phyloP scores from a whole-genome alignment of 2,113 vertebrate genomes.

The Aythya baeri region DNA sequence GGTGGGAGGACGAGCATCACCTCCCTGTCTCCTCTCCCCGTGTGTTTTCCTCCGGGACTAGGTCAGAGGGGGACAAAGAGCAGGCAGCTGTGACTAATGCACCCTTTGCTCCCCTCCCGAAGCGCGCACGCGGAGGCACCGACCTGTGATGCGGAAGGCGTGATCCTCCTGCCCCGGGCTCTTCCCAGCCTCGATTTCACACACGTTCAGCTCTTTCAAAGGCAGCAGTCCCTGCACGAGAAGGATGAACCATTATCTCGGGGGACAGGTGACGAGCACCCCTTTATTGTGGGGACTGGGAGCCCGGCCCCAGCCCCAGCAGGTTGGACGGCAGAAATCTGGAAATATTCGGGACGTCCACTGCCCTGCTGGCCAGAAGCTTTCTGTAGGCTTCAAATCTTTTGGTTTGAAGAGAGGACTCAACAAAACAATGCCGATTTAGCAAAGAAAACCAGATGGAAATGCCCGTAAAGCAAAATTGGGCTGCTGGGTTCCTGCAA shows the following conservation, averaged over 20 bases:
- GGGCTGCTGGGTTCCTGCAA: background rate
- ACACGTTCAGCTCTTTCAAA: conserved; percentile 85
- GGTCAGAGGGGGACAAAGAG: background rate
- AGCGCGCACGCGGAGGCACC: background rate
- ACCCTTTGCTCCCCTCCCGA: background rate
- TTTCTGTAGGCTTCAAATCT: background rate
- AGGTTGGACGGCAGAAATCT: background rate
- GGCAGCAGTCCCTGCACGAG: conserved; percentile 87
- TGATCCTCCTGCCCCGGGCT: conserved; percentile 76
- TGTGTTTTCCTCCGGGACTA: background rate
- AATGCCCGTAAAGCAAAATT: fast-evolving
- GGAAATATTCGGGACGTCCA: background rate
- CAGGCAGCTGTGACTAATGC: background rate
- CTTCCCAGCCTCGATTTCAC: conserved; percentile 73
- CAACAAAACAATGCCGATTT: background rate
- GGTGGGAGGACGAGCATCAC: background rate
- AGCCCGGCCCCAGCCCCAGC: background rate
- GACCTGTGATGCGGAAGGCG: conserved; percentile 91
- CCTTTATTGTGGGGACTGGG: background rate
- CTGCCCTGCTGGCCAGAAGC: background rate
- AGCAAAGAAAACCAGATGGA: background rate
- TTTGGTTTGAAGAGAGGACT: background rate
- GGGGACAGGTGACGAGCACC: background rate
- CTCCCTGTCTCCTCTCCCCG: background rate
- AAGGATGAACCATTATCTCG: background rate